Conservation (phyloP, 2,888 invertebrate genomes). For the Leptinotarsa rubiginosa region DNA sequence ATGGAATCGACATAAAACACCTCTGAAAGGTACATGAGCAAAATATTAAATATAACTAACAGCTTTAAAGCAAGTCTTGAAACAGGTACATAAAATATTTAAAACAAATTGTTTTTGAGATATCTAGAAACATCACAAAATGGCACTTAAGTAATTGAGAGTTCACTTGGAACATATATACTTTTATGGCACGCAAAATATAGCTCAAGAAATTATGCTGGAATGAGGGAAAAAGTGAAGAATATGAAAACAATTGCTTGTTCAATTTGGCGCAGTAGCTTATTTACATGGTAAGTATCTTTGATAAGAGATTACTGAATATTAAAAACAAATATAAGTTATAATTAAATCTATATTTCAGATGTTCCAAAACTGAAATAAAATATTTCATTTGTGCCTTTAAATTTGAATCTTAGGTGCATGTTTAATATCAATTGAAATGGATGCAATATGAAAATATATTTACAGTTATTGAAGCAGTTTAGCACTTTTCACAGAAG, state of each 20-base stretch:
- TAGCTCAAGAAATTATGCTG: background rate
- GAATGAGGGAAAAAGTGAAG: no score
- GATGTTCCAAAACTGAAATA: background rate
- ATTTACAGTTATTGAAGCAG: background rate
- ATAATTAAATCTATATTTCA: no score
- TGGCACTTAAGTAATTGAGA: slow-evolving; percentile 10
- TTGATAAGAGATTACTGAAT: no score
- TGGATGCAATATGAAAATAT: slow-evolving; percentile 1
- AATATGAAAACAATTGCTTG: no score
- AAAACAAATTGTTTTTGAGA: slow-evolving; percentile 3
- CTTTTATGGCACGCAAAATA: background rate
- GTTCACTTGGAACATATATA: background rate
- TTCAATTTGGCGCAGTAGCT: background rate
- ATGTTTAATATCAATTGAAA: background rate
- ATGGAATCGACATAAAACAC: background rate
- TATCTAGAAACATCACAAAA: slow-evolving; percentile 2
- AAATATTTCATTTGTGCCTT: background rate
- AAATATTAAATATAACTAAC: slow-evolving; percentile 2
- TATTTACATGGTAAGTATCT: background rate
- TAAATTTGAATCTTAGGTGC: background rate
- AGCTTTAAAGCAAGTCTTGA: slow-evolving; percentile 16
- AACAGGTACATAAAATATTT: slow-evolving; percentile 24
- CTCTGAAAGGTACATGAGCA: slow-evolving; percentile 9
- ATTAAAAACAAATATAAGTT: no score
- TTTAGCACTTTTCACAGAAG: no score